These are phyloP conservation scores for Andinoacara biseriatus DNA, from an alignment of 2,113 vertebrate genomes.

Conservation along the genomic window DNA sequence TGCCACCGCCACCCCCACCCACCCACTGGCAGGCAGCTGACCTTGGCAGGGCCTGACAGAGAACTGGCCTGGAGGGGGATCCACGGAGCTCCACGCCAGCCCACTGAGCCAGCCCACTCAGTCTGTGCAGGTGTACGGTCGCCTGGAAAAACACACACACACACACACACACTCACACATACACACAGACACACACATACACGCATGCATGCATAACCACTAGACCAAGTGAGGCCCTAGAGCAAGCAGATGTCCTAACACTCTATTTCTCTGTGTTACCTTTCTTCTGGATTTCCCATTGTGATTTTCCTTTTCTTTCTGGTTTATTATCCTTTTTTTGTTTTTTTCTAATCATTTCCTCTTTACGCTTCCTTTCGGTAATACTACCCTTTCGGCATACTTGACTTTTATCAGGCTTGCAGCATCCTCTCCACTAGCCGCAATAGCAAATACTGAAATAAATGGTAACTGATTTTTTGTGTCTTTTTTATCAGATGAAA, in stretches of 20 bases:
- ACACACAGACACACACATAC: constrained; percentile 19
- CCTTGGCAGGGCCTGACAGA: constrained; percentile 80
- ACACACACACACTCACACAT: constrained; percentile 24
- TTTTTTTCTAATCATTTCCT: neutral
- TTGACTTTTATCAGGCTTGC: neutral
- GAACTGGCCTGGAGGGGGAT: constrained; percentile 79
- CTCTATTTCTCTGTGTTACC: constrained; percentile 44
- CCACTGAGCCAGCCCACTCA: constrained; percentile 75
- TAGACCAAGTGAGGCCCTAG: constrained; percentile 59
- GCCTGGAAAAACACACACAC: constrained; percentile 71
- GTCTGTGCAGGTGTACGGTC: constrained; percentile 68
- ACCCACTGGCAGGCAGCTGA: constrained; percentile 72
- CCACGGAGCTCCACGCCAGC: constrained; percentile 72
- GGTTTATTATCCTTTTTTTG: neutral
- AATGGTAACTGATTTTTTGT: neutral
- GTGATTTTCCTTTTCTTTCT: neutral
- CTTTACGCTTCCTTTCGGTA: neutral
- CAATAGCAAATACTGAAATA: neutral
- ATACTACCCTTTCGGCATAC: neutral
- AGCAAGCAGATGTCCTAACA: constrained; percentile 74
- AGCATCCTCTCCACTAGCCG: neutral
- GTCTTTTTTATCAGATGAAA: neutral
- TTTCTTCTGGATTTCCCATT: constrained; percentile 40
- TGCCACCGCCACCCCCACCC: constrained; percentile 23
- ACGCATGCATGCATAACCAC: constrained; percentile 47